These are phyloP conservation scores for Drosophila pectinifera DNA, from an alignment of 1,140 invertebrate genomes.

Conservation along the genomic window DNA sequence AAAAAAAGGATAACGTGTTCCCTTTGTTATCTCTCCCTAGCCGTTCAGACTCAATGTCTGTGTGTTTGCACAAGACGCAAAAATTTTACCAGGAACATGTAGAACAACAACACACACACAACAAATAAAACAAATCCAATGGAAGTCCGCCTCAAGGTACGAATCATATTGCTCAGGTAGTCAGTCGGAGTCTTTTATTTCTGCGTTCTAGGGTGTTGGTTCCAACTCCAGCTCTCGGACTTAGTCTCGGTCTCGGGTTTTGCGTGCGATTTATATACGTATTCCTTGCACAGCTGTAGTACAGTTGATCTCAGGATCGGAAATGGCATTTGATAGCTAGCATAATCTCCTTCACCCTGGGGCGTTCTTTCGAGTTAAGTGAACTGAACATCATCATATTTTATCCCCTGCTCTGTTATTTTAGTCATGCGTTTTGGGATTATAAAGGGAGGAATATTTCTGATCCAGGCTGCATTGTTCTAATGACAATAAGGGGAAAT, in stretches of 20 bases:
- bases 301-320: slow-evolving; percentile 43
- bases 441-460: slow-evolving; percentile 1
- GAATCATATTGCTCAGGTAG: slow-evolving; percentile 65
- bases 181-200: slow-evolving; percentile 25
- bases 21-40: slow-evolving; percentile 49
- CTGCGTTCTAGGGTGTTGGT: slow-evolving; percentile 37
- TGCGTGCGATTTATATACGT: slow-evolving; percentile 39
- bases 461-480: slow-evolving; percentile 10
- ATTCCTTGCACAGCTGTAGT: slow-evolving; percentile 16
- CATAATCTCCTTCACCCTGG: slow-evolving; percentile 27
- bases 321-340: slow-evolving; percentile 46
- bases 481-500: not conserved
- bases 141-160: slow-evolving; percentile 42
- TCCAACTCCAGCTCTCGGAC: slow-evolving; percentile 28
- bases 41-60: slow-evolving; percentile 29
- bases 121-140: slow-evolving; percentile 48
- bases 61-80: slow-evolving; percentile 76
- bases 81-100: slow-evolving; percentile 59
- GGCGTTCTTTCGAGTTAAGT: slow-evolving; percentile 27
- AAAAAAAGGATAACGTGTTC: slow-evolving; percentile 77
- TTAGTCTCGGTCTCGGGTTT: slow-evolving; percentile 50
- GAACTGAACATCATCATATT: slow-evolving; percentile 26
- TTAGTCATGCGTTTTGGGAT: slow-evolving; percentile 15
- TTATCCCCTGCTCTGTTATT: slow-evolving; percentile 11
- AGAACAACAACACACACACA: slow-evolving; percentile 27